Base-by-base conservation (phyloP, 2,797 vertebrate species). In the Molossus molossus region DNA sequence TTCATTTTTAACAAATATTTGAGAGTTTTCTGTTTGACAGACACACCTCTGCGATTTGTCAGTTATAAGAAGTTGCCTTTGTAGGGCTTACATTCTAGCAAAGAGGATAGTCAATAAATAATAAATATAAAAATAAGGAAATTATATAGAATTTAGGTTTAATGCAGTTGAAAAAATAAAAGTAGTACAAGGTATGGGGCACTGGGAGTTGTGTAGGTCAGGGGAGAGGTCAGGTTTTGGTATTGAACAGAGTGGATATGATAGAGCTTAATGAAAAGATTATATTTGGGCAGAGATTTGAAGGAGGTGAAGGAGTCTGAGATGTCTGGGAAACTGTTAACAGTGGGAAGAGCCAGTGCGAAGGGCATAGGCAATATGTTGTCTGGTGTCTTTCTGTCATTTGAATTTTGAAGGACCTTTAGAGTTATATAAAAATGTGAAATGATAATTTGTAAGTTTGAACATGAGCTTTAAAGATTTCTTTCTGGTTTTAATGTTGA, bases 311-410 rank as follows among this genome's bases (percentile, higher is more conserved):
- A 15, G 9, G 27, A 45, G 53, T 87, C 33, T 79, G 64, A 80
- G 72, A 20, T 76, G 8, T 77, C 11, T 62, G 29, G n/a, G 55
- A 37, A 81, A 37, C 21, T 69, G 29, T 58, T 88, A 64, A 50
- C 4, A 70, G 13, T 40, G 29, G 27, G 67, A 70, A 87, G 82
- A 80, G 81, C n/a, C 14, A 13, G 1, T 60, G 72, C 15, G 72
- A 58, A 86, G 67, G n/a, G 20, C 23, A 6, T 8, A 33, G 64
- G 33, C 69, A 65, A n/a, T 83, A 70, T 48, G 12, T 8, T 95
- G 70, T 92, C 60, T 55, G 23, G 72, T 95, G 25, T 87, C 69
- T 91, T 94, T 85, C 58, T 77, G 21, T 70, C 67, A 88, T 91
- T 11, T 88, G 89, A 55, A 83, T 88, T 88, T 77, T 94, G 12